These are phyloP conservation scores for Actinopyga echinites DNA, from an alignment of 53 echinoderm and acorn worm genomes.

Conservation along the genomic window DNA sequence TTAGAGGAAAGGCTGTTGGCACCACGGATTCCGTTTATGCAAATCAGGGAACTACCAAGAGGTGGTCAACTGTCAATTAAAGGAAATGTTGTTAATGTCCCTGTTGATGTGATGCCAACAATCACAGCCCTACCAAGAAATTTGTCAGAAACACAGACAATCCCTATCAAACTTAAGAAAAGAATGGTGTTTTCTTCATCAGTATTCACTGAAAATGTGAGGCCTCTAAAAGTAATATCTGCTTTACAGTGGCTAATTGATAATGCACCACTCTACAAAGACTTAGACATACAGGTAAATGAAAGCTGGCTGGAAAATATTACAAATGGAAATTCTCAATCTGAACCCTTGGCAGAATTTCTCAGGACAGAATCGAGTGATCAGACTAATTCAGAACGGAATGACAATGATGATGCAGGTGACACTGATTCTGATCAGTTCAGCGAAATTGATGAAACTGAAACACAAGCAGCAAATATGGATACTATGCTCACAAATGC, in stretches of 20 bases:
- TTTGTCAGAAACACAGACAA: constrained; percentile 27
- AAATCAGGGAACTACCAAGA: constrained; percentile 58
- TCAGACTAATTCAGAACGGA: not conserved
- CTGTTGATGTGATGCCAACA: constrained; percentile 51
- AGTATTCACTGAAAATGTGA: constrained; percentile 33
- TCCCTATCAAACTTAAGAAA: constrained; percentile 52
- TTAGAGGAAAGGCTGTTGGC: constrained; percentile 53
- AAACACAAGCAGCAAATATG: not conserved
- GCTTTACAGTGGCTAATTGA: constrained; percentile 45
- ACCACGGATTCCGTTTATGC: constrained; percentile 46
- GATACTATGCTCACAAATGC: constrained; percentile 24
- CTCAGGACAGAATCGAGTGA: not conserved
- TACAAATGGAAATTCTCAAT: not conserved
- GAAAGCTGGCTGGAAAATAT: not conserved
- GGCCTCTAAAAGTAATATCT: constrained; percentile 46
- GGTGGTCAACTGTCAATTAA: constrained; percentile 48
- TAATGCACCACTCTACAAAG: constrained; percentile 36
- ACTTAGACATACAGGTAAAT: not conserved
- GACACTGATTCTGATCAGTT: not conserved
- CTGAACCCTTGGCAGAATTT: constrained; percentile 1
- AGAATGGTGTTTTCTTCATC: not conserved
- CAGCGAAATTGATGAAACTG: constrained; percentile 41
- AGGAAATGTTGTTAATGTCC: constrained; percentile 62
- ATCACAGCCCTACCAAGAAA: constrained; percentile 43
- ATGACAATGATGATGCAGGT: not conserved